Percentiles rank a stretch among this genome's conserved stretches.
phyloP scores from a whole-genome alignment of 1,140 invertebrate species.

The Ips typographus region DNA sequence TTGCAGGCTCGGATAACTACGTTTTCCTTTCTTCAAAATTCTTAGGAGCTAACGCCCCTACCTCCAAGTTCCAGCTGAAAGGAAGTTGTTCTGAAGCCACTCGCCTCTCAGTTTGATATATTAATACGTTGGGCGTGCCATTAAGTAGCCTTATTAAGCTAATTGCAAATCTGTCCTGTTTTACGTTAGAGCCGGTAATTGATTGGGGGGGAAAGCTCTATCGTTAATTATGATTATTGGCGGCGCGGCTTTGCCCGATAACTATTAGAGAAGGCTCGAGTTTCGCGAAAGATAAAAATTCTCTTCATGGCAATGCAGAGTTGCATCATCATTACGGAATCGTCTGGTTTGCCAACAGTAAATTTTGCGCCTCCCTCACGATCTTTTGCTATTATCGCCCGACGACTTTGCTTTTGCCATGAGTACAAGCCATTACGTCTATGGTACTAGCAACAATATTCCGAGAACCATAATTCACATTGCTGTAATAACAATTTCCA shows the following conservation, averaged over 20 bases:
- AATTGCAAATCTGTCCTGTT: no score
- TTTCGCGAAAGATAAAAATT: no score
- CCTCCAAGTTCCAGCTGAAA: conserved; percentile 4
- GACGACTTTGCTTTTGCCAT: conserved; percentile 8
- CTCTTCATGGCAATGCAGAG: no score
- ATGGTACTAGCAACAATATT: conserved; percentile 6
- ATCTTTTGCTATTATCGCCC: conserved; percentile 5
- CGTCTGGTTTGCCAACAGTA: neutral
- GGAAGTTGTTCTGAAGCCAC: neutral
- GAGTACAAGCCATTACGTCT: conserved; percentile 4
- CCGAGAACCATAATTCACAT: conserved; percentile 14
- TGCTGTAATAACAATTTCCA: conserved; percentile 24
- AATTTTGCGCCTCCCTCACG: conserved; percentile 19
- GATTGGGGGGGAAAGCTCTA: no score
- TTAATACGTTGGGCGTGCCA: neutral
- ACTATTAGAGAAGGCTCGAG: no score
- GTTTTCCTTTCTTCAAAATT: conserved; percentile 6
- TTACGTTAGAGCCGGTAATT: no score
- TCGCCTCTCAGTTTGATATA: neutral
- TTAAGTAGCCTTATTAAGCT: neutral
- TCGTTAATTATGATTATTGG: no score
- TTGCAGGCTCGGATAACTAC: conserved; percentile 19
- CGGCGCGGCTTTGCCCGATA: no score
- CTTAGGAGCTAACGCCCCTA: neutral
- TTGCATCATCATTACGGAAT: no score